Base-by-base conservation (phyloP, 2,888 invertebrate species). In the Epistrophe eligans region DNA sequence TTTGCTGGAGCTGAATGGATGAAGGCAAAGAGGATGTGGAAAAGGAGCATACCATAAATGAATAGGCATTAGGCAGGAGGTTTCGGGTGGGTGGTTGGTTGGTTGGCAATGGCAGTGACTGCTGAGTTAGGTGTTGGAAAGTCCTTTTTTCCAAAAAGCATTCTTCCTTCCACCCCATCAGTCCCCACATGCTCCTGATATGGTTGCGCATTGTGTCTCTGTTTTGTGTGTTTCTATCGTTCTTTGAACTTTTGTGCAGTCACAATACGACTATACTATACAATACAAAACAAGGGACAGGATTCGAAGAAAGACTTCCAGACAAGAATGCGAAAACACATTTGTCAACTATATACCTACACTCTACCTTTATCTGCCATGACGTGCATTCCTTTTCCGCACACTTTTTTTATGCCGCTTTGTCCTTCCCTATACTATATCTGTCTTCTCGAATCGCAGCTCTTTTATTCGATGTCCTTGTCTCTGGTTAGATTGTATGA, bases 251-350 rank as follows among this genome's bases (percentile, higher is more conserved):
- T 57, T 79, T 70, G n/a, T 50, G 45, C 66, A 72, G 64, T 28
- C 50, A 60, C 77, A 17, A 60, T 45, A 70, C 10, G 24, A 52
- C 7, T 9, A 64, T 0, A 32, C 32, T 4, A 2, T 4, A 52
- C 52, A 38, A 45, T n/a, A 48, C 64, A 32, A 66, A 32, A 67
- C 17, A 19, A 48, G 40, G 24, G 38, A 70, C 52, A 70, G 17
- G 43, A 24, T 38, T 50, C 38, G 57, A 43, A 45, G 38, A 82
- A 50, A 40, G 35, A 62, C 38, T 52, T 45, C 35, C 74, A 87
- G 83, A 76, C 70, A 83, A 55, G 83, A 82, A 87, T 87, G 85
- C 71, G 73, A 87, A 82, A 87, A 82, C 82, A 87, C 85, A 87
- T 87, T 87, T 87, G 85, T 87, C 85, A 87, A 87, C 62, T 43